Evolutionary conservation across 1,140 invertebrate genomes (phyloP), one percentile per base, ranked within the genome.

Genomic region (Holotrichia oblita): DNA sequence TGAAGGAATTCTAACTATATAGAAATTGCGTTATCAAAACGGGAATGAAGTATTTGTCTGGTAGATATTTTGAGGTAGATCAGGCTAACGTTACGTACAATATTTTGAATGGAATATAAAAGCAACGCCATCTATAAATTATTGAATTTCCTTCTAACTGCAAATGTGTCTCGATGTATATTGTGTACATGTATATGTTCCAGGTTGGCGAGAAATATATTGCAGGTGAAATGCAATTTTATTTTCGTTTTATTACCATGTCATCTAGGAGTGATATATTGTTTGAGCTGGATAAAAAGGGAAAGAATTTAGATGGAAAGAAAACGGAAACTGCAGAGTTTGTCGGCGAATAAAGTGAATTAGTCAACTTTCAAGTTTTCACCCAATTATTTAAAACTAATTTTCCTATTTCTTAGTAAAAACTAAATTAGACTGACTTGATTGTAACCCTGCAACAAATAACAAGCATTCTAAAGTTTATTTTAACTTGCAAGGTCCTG

Each of bases 191-290:
- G 64, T 69, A 17, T 34, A 61, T 24, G 20, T 22, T 10, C 64
- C n/a, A 0, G 12, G 20, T 20, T 2, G 64, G 10, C n/a, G 27
- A 17, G 20, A 69, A 27, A 69, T 69, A 34, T 69, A 69, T 69
- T 69, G 64, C 64, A 69, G 64, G 64, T 69, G 64, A 69, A 69
- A 14, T 69, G 64, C 64, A 34, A 69, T 69, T 69, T 69, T 69
- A 69, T 69, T 69, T 69, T 69, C 20, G 22, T 34, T 69, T 69
- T 69, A 69, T 69, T 69, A 20, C 64, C 10, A 17, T 34, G 64
- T 69, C 64, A 69, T 69, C 22, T 69, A 8, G n/a, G 22, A 20
- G 22, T 69, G 64, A 69, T 69, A 27, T 69, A 69, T 69, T 34
- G 64, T 69, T 69, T 69, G 22, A n/a, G n/a, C n/a, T n/a, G n/a